Evolutionary conservation across 2,888 invertebrate genomes (phyloP), one percentile per base, ranked within the genome.

Genomic region (Tachina lurida): DNA sequence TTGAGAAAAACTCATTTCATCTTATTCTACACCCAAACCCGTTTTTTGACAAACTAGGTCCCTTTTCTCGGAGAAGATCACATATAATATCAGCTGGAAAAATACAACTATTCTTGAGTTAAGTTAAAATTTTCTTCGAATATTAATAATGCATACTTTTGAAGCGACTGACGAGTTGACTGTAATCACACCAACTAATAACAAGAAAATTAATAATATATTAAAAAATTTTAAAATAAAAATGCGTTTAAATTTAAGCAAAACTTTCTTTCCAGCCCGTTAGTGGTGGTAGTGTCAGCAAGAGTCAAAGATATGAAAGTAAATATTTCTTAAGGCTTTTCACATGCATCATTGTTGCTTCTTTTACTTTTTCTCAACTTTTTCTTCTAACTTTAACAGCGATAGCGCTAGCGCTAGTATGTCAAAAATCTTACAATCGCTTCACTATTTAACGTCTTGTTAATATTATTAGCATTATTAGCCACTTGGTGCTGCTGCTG

Each of bases 121-220:
- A 31, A 31, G 9, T 22, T 31, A 31, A 31, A 31, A 7, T 1
- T 7, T 7, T 31, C 7, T 31, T 31, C 7, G 31, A 31, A 7
- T 31, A 31, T 31, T 31, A 31, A 9, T 5, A 10, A 15, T 41
- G 49, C 62, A 52, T 41, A 49, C 65, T 2, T 74, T 67, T 10
- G 65, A 60, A 5, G 22, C 7, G 31, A 7, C 31, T 31, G 31
- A 31, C 31, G 31, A 31, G 3, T 68, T 83, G 63, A 1, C 19
- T 45, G 17, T 10, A 10, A 19, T 52, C 41, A 62, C 65, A 73
- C 67, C 74, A 67, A 60, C 73, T 82, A 82, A 82, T 82, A 79
- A 75, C 82, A 71, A 71, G 82, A 83, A 86, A 83, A 71, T 76
- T 79, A 86, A 83, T 85, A 71, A 82, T 74, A 82, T 74, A 68